Percentiles rank a stretch among this genome's conserved stretches.
phyloP scores from a whole-genome alignment of 2,888 invertebrate species.

The Drosophila longiperda region DNA sequence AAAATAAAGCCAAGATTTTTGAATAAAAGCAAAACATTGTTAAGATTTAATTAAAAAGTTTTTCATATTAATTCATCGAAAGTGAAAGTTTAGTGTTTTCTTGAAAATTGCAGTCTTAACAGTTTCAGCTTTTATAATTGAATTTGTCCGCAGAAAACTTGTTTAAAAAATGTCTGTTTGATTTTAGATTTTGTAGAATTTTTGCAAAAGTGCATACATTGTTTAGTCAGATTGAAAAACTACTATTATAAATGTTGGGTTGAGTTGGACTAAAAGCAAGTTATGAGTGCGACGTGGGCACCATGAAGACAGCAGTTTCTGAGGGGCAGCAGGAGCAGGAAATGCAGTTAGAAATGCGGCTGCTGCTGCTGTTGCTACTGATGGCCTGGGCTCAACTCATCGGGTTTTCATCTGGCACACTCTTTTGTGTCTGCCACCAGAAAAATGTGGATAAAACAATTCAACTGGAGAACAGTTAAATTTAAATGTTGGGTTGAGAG shows the following conservation, averaged over 20 bases:
- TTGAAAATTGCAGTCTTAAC: not conserved
- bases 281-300: conserved; percentile 45
- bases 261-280: conserved; percentile 58
- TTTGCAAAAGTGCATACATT: conserved; percentile 3
- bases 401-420: conserved; percentile 41
- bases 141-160: not conserved
- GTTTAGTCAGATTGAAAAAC: conserved; percentile 42
- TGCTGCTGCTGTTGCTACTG: not conserved
- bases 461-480: conserved; percentile 21
- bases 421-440: conserved; percentile 25
- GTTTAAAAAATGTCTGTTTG: not conserved
- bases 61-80: not conserved
- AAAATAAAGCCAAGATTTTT: not conserved
- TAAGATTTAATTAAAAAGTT: not conserved
- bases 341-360: conserved; percentile 36
- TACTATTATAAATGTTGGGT: conserved; percentile 68
- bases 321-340: not conserved
- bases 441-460: conserved; percentile 46
- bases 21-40: not conserved
- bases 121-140: not conserved
- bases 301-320: conserved; percentile 4
- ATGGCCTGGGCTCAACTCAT: conserved; percentile 25
- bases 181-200: not conserved
- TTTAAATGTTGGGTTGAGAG: conserved; percentile 29
- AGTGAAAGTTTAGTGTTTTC: not conserved